Evolutionary conservation across 2,113 vertebrate genomes (phyloP), one percentile per base, ranked within the genome.

Genomic region (Cercocebus atys): DNA sequence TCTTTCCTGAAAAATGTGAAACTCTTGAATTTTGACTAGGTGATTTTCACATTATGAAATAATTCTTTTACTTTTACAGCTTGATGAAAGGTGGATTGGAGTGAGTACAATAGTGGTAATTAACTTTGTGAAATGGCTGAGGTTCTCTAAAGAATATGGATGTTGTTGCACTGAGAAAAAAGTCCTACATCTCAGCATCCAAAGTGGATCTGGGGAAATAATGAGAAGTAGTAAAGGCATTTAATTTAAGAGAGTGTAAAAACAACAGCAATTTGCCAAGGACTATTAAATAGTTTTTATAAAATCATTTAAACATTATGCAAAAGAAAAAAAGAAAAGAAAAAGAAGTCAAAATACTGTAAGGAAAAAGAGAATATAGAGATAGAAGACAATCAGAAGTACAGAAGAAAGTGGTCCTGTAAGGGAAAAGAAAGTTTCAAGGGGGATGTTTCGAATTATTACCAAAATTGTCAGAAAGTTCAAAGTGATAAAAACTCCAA

Each of bases 151-250:
- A 78, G 52, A 22, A 30, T 35, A 30, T 35, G 10, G 13, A 61
- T 38, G 12, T 3, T 50, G 2, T 43, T 43, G 9, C 11, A 87
- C 32, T 32, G 2, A 66, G 3, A 17, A 4, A 22, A 35, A 76
- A 52, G 9, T 11, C n/a, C 12, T 52, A 3, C 3, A 27, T n/a
- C 0, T 0, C 5, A 55, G 20, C 2, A 55, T 17, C 47, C 23
- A 43, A 73, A 35, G 55, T 11, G 27, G 18, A 38, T 52, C 10
- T 84, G 7, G 8, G 38, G 17, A n/a, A 22, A 38, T 11, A 75
- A n/a, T 47, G 14, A 4, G 3, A 11, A 30, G 16, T 2, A 27
- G 8, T 5, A 12, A 4, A 78, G 13, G 2, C 12, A 3, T 70
- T 86, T 72, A 50, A 23, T 72, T 88, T 78, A 5, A 23, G 25